Conservation (phyloP, 2,113 vertebrate species). For the Crotalus helleri region DNA sequence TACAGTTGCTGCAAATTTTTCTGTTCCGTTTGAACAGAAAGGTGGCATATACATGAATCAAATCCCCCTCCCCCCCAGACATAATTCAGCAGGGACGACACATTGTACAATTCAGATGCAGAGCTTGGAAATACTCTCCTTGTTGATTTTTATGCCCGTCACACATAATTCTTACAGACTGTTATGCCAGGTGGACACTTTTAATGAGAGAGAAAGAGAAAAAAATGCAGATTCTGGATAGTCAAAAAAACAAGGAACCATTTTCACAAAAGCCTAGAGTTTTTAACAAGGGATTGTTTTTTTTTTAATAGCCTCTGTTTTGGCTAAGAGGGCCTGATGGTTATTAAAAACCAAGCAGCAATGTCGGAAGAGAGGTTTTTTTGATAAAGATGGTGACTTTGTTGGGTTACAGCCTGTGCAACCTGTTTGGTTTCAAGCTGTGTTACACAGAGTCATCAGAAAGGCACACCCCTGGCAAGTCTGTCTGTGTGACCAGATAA, state of each 20-base stretch:
- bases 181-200: not conserved
- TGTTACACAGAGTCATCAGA: conserved; percentile 62
- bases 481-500: conserved; percentile 63
- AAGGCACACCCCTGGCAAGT: conserved; percentile 66
- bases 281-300: conserved; percentile 75
- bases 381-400: conserved; percentile 73
- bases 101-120: not conserved
- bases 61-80: not conserved
- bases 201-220: not conserved
- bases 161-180: not conserved
- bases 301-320: conserved; percentile 68
- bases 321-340: conserved; percentile 67
- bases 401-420: conserved; percentile 71
- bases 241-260: not conserved
- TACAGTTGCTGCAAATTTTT: not conserved
- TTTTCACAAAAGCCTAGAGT: conserved; percentile 68
- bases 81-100: not conserved
- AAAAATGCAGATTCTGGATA: not conserved
- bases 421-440: conserved; percentile 71
- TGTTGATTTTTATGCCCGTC: not conserved
- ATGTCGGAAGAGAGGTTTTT: conserved; percentile 76
- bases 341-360: conserved; percentile 73
- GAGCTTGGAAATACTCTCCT: not conserved
- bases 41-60: not conserved
- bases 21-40: not conserved